These are phyloP conservation scores for Masnerella sp. DNA, from an alignment of 2,888 invertebrate species.

Conservation along the genomic window DNA sequence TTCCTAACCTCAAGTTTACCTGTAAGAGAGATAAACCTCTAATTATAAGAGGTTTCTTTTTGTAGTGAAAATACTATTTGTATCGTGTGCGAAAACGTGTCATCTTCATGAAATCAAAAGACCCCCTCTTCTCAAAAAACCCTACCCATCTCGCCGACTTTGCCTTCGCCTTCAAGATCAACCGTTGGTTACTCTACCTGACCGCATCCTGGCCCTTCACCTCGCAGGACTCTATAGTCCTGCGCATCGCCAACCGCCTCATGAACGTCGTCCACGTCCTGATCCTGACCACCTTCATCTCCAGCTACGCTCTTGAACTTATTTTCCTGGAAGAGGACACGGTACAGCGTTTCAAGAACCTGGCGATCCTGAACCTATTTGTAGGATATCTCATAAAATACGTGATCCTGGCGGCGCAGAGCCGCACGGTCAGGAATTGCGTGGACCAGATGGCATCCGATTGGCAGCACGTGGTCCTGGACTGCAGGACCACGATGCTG, in stretches of 20 bases:
- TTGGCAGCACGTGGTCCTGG: conserved; percentile 17
- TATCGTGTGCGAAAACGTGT: too few species aligned
- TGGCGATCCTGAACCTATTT: conserved; percentile 10
- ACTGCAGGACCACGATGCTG: conserved; percentile 9
- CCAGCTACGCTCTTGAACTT: not conserved
- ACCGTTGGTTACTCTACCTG: conserved; percentile 23
- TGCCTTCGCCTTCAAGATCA: conserved; percentile 15
- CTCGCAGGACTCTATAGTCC: not conserved
- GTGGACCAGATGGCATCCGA: conserved; percentile 26
- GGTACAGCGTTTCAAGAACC: conserved; percentile 10
- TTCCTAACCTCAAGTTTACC: too few species aligned
- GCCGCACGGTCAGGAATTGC: not conserved
- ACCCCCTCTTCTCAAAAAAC: conserved; percentile 6
- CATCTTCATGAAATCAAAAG: too few species aligned
- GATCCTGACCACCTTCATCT: not conserved
- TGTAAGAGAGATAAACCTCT: too few species aligned
- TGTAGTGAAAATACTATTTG: too few species aligned
- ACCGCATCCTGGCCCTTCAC: conserved; percentile 24
- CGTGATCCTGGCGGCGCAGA: not conserved
- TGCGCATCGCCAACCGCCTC: conserved; percentile 3
- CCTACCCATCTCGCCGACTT: conserved; percentile 16
- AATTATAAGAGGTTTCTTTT: too few species aligned
- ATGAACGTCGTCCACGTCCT: conserved; percentile 6
- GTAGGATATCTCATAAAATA: conserved; percentile 26
- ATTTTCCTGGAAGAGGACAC: not conserved